These are phyloP conservation scores for Phenganax subtilis DNA, from an alignment of 92 coral and sea anemone species.

Conservation along the genomic window DNA sequence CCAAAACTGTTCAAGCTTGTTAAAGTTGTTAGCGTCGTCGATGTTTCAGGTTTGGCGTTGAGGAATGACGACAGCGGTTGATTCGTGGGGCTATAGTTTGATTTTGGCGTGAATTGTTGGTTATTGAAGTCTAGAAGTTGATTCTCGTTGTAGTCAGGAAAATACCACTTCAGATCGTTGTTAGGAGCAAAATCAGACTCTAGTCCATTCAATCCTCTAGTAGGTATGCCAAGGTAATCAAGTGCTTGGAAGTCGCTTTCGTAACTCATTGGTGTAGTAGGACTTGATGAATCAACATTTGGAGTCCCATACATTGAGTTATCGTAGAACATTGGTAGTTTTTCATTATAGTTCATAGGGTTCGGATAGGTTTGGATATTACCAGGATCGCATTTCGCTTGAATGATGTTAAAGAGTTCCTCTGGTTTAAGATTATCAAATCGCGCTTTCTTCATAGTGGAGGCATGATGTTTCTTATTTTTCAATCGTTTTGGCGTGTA, in stretches of 20 bases:
- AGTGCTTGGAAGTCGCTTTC: constrained; percentile 1
- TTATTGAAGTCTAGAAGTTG: constrained; percentile 19
- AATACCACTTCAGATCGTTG: constrained; percentile 16
- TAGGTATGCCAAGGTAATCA: background rate
- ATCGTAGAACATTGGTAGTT: background rate
- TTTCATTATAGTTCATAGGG: background rate
- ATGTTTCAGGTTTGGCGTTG: constrained; percentile 8
- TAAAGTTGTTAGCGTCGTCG: background rate
- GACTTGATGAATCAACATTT: background rate
- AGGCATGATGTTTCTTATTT: constrained; percentile 45
- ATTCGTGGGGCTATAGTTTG: background rate
- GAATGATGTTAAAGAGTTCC: constrained; percentile 25
- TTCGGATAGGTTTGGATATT: background rate
- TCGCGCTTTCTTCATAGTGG: background rate
- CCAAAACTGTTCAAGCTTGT: background rate
- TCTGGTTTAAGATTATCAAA: constrained; percentile 32
- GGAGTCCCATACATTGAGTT: background rate
- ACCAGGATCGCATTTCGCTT: constrained; percentile 4
- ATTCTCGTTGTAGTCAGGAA: constrained; percentile 21
- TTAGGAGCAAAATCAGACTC: background rate
- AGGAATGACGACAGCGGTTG: constrained; percentile 3
- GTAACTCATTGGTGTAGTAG: background rate
- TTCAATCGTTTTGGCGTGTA: constrained; percentile 97
- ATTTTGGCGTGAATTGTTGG: background rate
- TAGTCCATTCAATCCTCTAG: background rate